Evolutionary conservation across 2,888 invertebrate species (phyloP), one percentile per base, ranked within the genome.

Genomic region (Papilio demoleus): DNA sequence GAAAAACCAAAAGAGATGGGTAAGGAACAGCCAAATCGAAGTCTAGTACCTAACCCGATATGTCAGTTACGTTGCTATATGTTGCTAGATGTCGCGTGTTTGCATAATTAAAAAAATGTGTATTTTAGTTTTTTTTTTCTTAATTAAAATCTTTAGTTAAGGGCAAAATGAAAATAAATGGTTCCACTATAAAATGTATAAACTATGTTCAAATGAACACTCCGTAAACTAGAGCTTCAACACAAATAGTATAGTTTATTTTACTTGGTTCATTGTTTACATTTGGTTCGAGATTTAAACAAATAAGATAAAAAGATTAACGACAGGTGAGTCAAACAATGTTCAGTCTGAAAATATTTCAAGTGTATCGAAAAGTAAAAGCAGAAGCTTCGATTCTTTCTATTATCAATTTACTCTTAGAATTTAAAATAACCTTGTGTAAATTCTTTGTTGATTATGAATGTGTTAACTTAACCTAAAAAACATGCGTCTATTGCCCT

Each of bases 231-330:
- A n/a, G n/a, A n/a, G 17, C 42, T 45, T 9, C 19, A 24, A 65
- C 47, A 17, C 38, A 66, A 66, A 47, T 38, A 47, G 50, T 31
- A 34, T 9, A 12, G 65, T 66, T 66, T 60, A 60, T 47, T 66
- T 66, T 60, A 50, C 66, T 60, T 47, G 36, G 36, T 38, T 38
- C 24, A 50, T 40, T 66, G 67, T 61, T 61, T 67, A 67, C 31
- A 53, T 61, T 67, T 59, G 8, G 38, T 24, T 38, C 38, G 47
- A 17, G 27, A 6, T 67, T 50, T 36, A 61, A 61, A 47, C n/a
- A 38, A 45, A 36, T 24, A 66, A 47, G 47, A 8, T n/a, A 58
- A 24, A 47, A 27, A 50, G 50, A 14, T 66, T 60, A 50, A 38
- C 31, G 40, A 36, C 38, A 67, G 66, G 66, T 60, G 59, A 11